Base-by-base conservation (phyloP, 1,140 invertebrate genomes). In the Drosophila punjabiensis region DNA sequence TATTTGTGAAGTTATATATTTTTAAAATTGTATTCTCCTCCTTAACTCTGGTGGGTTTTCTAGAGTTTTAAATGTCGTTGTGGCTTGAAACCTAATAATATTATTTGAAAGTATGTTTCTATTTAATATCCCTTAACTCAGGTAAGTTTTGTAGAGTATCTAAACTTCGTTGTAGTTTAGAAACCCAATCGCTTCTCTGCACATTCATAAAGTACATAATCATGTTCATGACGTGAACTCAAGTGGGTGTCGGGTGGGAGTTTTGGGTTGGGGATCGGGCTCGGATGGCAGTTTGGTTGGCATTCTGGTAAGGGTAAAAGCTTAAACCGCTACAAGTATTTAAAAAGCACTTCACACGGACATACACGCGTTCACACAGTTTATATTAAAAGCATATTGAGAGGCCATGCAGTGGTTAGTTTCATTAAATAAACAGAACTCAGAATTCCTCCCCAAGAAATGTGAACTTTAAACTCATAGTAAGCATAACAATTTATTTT, bases 171-270 rank as follows among this genome's bases (percentile, higher is more conserved):
- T 45, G 8, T 5, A n/a, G 7, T 16, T 58, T n/a, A 24, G 7
- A 9, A 0, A 37, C 11, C 30, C 48, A 82, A 81, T 67, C 66
- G 76, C 68, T 63, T 61, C 56, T 55, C 74, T 84, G 78, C 85
- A 89, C 85, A 88, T 89, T 89, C 81, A 88, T 88, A 88, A 88
- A 88, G 85, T 88, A 84, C 85, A 89, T 89, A 88, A 88, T 88
- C 85, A 84, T 88, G 85, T 88, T 88, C 85, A 88, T 88, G 85
- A 88, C 85, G 85, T 88, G 85, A 73, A 67, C 74, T 89, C 66
- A 89, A 89, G 85, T 89, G 81, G 85, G 47, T 85, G 59, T 64
- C 45, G 65, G 50, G 53, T 59, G 62, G 53, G 75, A 59, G 70
- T 64, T 52, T 48, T 52, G 69, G 37, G 13, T 8, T 39, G n/a